Percentiles rank a stretch among this genome's conserved stretches.
These are phyloP conservation scores for Tenualosa thibaudeaui DNA, from an alignment of 2,797 vertebrate species.

Conservation along the genomic window DNA sequence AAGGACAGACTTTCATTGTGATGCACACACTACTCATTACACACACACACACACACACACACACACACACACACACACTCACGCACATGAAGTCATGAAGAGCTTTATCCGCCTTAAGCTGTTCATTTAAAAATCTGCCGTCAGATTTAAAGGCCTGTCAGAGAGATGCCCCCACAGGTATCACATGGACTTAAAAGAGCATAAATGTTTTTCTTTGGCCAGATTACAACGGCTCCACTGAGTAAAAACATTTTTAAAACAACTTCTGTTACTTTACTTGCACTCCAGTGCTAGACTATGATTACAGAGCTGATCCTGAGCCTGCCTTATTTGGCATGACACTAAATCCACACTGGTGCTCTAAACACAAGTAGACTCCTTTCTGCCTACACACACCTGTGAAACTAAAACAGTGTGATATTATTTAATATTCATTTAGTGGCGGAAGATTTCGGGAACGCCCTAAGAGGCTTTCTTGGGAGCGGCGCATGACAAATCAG, in stretches of 20 bases:
- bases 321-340: background rate
- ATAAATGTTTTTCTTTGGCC: background rate
- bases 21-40: background rate
- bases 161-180: background rate
- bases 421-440: slow-evolving; percentile 1
- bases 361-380: background rate
- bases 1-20: background rate
- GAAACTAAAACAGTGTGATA: background rate
- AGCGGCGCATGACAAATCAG: background rate
- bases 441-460: background rate
- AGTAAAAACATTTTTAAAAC: background rate
- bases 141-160: slow-evolving; percentile 2
- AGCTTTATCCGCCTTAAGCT: slow-evolving; percentile 5
- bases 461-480: background rate
- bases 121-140: background rate
- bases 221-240: background rate
- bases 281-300: background rate
- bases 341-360: background rate
- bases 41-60: no score
- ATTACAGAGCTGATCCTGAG: background rate
- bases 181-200: background rate
- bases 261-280: background rate
- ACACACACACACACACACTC: no score
- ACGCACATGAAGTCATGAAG: background rate
- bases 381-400: background rate